phyloP scores from a whole-genome alignment of 2,113 vertebrate species.

The Onychostoma macrolepis region DNA sequence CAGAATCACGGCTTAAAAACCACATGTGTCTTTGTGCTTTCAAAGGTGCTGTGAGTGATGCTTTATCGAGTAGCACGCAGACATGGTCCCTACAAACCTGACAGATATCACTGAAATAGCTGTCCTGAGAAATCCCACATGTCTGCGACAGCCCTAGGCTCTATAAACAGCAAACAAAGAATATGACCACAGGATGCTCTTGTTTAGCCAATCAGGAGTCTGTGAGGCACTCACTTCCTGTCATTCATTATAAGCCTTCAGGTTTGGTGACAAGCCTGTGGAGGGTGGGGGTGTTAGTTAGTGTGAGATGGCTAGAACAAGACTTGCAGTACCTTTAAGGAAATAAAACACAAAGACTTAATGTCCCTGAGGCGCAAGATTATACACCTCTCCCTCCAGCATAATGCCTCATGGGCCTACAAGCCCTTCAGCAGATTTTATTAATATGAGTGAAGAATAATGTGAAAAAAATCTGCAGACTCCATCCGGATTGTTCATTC shows the following conservation, averaged over 20 bases:
- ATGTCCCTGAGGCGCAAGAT: not conserved
- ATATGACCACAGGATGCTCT: conserved; percentile 2
- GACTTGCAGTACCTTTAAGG: not conserved
- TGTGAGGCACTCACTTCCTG: conserved; percentile 1
- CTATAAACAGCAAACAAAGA: conserved; percentile 13
- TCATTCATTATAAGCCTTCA: conserved; percentile 1
- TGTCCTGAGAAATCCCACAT: conserved; percentile 30
- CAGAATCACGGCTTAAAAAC: not conserved
- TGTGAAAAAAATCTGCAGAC: not conserved
- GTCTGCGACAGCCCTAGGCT: conserved; percentile 32
- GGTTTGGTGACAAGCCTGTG: not conserved
- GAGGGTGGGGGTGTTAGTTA: not conserved
- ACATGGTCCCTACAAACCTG: not conserved
- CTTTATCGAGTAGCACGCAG: conserved; percentile 4
- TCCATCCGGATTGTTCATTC: not conserved
- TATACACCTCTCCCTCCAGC: not conserved
- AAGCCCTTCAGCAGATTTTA: not conserved
- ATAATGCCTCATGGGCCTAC: not conserved
- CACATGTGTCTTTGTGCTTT: not conserved
- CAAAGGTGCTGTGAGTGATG: not conserved
- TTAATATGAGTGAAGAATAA: not conserved
- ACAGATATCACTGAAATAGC: conserved; percentile 29
- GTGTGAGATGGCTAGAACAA: not conserved
- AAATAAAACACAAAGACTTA: not conserved
- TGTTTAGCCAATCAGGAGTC: conserved; percentile 25